Percentiles rank a stretch among this genome's conserved stretches.
Evolutionary conservation across 2,797 vertebrate species (phyloP).

Genomic region (Rhabdomys pumilio): DNA sequence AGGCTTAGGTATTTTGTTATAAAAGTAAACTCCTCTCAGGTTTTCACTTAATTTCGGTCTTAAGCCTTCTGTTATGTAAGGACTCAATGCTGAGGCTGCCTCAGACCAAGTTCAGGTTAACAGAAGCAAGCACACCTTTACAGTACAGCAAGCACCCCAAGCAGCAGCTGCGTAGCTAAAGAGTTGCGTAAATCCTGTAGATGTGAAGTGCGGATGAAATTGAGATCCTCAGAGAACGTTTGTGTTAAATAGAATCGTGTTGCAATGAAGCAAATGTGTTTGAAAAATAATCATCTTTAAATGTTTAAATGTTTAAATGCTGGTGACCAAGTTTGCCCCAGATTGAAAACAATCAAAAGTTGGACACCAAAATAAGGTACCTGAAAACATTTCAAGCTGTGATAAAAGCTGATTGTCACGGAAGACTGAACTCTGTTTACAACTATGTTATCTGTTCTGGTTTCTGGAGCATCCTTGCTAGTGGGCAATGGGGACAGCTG

Average conservation of each 20-base stretch:
- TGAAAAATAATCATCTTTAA: slow-evolving; percentile 9
- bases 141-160: not conserved
- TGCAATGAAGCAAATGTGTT: slow-evolving; percentile 28
- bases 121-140: not conserved
- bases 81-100: not conserved
- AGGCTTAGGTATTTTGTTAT: not conserved
- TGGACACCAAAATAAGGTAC: slow-evolving; percentile 7
- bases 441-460: not conserved
- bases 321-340: slow-evolving; percentile 46
- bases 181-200: not conserved
- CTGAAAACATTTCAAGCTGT: slow-evolving; percentile 48
- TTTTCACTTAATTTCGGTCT: not conserved
- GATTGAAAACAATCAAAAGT: not conserved
- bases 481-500: not conserved
- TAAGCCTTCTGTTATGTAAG: not conserved
- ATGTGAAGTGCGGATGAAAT: slow-evolving; percentile 9
- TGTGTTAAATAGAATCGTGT: not conserved
- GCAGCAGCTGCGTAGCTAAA: not conserved
- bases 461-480: not conserved
- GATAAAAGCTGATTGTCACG: not conserved
- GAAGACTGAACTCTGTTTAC: not conserved
- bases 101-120: not conserved
- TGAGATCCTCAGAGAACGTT: slow-evolving; percentile 3
- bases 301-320: slow-evolving; percentile 39
- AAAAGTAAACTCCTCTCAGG: not conserved